Conservation (phyloP, 2,113 vertebrate species). For the Aspidoscelis tigris region DNA sequence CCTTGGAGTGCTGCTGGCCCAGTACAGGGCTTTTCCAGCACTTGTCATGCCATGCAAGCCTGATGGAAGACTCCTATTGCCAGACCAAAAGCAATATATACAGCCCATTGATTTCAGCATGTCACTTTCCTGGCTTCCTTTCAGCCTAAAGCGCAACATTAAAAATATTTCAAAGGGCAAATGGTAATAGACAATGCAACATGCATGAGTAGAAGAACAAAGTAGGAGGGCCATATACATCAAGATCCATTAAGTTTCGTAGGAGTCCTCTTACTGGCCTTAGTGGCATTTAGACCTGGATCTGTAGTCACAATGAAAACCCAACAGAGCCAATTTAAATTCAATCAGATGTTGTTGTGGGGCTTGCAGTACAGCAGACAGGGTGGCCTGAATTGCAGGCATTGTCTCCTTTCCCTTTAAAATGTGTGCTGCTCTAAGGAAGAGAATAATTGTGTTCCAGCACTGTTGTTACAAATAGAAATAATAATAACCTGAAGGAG, state of each 20-base stretch:
- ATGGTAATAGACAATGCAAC: not conserved
- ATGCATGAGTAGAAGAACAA: not conserved
- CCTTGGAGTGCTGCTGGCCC: too few relatives aligned
- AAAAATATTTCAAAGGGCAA: constrained; percentile 10
- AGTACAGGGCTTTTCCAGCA: too few relatives aligned
- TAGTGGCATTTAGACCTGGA: constrained; percentile 1
- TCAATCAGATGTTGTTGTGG: not conserved
- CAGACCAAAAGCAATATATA: too few relatives aligned
- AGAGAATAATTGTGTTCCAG: fast-evolving
- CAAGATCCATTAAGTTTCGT: not conserved
- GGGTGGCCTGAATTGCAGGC: not conserved
- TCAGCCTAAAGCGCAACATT: not conserved
- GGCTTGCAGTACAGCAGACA: fast-evolving
- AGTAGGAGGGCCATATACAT: not conserved
- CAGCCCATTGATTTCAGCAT: not conserved
- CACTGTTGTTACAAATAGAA: constrained; percentile 26
- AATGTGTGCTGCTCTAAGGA: constrained; percentile 5
- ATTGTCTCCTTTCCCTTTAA: not conserved
- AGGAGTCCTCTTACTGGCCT: not conserved
- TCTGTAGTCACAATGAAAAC: constrained; percentile 11
- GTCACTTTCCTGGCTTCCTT: not conserved
- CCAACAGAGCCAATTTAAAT: constrained; percentile 17
- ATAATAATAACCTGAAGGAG: constrained; percentile 29
- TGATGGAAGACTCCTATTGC: too few relatives aligned
- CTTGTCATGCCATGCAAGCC: too few relatives aligned